Evolutionary conservation across 2,113 vertebrate genomes (phyloP).

Genomic region (Onychostoma macrolepis): DNA sequence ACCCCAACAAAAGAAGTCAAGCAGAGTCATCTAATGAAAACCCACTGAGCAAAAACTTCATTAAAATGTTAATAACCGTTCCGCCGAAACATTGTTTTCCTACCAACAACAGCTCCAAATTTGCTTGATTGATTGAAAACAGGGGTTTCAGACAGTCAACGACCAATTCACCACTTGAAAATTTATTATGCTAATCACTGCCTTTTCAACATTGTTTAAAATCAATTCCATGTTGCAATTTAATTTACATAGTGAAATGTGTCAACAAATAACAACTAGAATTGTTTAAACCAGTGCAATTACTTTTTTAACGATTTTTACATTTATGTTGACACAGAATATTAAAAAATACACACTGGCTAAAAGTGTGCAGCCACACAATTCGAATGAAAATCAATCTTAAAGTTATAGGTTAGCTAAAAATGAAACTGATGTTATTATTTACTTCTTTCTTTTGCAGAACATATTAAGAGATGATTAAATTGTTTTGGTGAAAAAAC

Average conservation of each 20-base stretch:
- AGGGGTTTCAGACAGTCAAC: background rate
- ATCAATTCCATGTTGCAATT: background rate
- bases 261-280: background rate
- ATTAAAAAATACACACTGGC: background rate
- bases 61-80: slow-evolving; percentile 39
- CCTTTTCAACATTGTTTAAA: slow-evolving; percentile 1
- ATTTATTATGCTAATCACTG: slow-evolving; percentile 13
- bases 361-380: background rate
- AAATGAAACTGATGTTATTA: background rate
- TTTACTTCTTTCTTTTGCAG: background rate
- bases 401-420: background rate
- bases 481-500: background rate
- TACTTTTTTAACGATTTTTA: background rate
- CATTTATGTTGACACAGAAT: background rate
- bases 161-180: slow-evolving; percentile 18
- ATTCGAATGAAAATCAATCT: background rate
- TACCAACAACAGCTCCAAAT: slow-evolving; percentile 14
- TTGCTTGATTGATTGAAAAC: slow-evolving; percentile 28
- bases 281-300: background rate
- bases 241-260: slow-evolving; percentile 15
- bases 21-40: slow-evolving; percentile 42
- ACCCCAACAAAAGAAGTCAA: slow-evolving; percentile 35
- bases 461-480: background rate
- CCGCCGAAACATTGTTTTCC: slow-evolving; percentile 21
- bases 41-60: slow-evolving; percentile 39